Evolutionary conservation across 64 coral and sea anemone species (phyloP).

Genomic region (Actinia tenebrosa): DNA sequence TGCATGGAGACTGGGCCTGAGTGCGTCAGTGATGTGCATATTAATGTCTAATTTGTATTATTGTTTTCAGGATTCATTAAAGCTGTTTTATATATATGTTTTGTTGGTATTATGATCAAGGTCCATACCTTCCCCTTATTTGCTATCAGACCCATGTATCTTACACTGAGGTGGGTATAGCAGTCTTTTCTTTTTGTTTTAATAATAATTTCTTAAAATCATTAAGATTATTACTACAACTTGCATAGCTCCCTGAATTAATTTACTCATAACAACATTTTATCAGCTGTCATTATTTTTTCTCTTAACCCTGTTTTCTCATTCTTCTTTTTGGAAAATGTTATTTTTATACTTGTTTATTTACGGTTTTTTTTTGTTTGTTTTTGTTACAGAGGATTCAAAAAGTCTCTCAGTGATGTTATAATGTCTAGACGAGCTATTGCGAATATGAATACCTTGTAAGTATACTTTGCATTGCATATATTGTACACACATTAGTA

Average conservation of each 20-base stretch:
- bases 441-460: conserved; percentile 99
- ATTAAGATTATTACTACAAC: neutral
- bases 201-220: no score
- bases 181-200: neutral
- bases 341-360: neutral
- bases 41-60: neutral
- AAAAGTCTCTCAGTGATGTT: conserved; percentile 96
- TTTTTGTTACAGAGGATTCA: conserved; percentile 76
- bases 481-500: neutral
- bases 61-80: conserved; percentile 89
- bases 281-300: no score
- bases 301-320: neutral
- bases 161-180: conserved; percentile 81
- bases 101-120: conserved; percentile 97
- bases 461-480: conserved; percentile 21
- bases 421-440: conserved; percentile 98
- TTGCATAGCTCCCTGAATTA: no score
- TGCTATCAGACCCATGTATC: conserved; percentile 97
- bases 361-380: neutral
- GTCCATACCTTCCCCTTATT: conserved; percentile 98
- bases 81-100: conserved; percentile 79
- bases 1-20: no score
- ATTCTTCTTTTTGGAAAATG: neutral
- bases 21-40: no score
- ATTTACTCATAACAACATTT: no score